Evolutionary conservation across 2,797 vertebrate genomes (phyloP).

Genomic region (Babyrousa celebensis): DNA sequence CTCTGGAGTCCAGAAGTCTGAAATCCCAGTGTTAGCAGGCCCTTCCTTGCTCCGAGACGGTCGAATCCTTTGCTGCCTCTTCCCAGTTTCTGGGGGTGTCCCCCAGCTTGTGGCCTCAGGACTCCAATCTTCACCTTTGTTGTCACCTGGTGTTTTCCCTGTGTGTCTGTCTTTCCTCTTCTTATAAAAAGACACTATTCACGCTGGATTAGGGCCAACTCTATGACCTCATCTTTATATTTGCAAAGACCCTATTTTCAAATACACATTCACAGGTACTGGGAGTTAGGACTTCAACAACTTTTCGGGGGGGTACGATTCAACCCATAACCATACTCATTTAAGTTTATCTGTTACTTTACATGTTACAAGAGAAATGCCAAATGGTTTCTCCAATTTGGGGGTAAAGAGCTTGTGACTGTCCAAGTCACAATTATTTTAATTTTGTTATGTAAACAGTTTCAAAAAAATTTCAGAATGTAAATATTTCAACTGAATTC

Average conservation of each 20-base stretch:
- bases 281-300: background rate
- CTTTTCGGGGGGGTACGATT: background rate
- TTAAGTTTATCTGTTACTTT: conserved; percentile 25
- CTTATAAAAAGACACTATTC: background rate
- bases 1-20: background rate
- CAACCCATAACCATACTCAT: background rate
- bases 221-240: too few relatives aligned
- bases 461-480: conserved; percentile 51
- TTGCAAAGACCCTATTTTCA: background rate
- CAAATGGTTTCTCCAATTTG: background rate
- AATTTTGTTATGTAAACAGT: conserved; percentile 32
- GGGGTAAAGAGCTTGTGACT: background rate
- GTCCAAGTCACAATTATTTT: background rate
- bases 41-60: background rate
- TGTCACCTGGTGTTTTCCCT: background rate
- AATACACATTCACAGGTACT: background rate
- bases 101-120: background rate
- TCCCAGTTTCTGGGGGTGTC: background rate
- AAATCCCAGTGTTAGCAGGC: background rate
- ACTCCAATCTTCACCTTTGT: background rate
- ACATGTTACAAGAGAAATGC: background rate
- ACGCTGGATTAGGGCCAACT: background rate
- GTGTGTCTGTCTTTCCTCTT: background rate
- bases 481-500: conserved; percentile 16
- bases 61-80: background rate